A percentile compares a stretch with the other conserved stretches of the same genome.
These are phyloP conservation scores for Dermatophagoides farinae DNA, from an alignment of 1,140 invertebrate species.

Conservation along the genomic window DNA sequence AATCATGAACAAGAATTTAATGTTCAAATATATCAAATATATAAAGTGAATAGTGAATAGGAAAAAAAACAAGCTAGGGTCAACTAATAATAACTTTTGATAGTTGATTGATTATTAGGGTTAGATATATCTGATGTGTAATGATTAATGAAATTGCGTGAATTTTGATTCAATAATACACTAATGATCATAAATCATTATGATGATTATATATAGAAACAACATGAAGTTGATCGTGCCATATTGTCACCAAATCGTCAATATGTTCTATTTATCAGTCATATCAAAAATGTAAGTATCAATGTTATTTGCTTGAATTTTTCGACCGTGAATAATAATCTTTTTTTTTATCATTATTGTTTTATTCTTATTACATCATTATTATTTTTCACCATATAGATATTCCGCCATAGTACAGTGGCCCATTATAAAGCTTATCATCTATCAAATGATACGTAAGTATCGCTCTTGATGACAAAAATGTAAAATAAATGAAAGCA, in stretches of 20 bases:
- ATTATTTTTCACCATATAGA: too few relatives aligned
- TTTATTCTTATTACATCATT: too few relatives aligned
- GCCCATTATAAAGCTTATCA: constrained; percentile 19
- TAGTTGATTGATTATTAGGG: too few relatives aligned
- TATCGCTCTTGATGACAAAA: not conserved
- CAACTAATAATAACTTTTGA: too few relatives aligned
- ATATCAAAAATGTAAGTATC: constrained; percentile 16
- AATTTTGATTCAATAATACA: too few relatives aligned
- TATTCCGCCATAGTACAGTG: constrained; percentile 11
- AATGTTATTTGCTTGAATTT: not conserved
- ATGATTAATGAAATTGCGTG: too few relatives aligned
- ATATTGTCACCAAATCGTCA: constrained; percentile 17
- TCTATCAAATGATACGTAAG: constrained; percentile 12
- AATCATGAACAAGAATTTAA: not conserved
- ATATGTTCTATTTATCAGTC: constrained; percentile 16
- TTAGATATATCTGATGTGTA: too few relatives aligned
- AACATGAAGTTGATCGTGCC: constrained; percentile 16
- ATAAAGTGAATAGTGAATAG: not conserved
- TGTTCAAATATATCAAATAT: too few relatives aligned
- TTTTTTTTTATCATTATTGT: not conserved
- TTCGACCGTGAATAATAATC: not conserved
- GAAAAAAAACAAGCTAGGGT: not conserved
- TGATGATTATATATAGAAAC: constrained; percentile 12
- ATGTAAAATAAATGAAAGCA: not conserved
- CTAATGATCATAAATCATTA: too few relatives aligned